Evolutionary conservation across 2,888 invertebrate species (phyloP).

Genomic region (Trachelus iudaicus): DNA sequence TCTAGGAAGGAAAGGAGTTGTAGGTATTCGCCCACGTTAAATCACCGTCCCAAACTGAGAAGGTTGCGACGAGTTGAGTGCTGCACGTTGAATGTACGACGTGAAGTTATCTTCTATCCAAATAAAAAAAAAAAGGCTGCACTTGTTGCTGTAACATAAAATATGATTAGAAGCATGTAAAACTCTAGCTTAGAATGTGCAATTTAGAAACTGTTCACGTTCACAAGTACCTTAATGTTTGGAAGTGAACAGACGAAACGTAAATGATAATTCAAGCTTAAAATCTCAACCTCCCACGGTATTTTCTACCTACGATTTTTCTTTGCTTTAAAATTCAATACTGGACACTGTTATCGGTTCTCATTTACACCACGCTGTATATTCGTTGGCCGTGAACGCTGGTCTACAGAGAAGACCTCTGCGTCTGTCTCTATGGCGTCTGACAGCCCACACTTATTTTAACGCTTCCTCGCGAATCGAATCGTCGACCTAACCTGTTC

Average conservation of each 20-base stretch:
- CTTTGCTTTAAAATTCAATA: not conserved
- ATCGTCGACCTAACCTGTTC: not conserved
- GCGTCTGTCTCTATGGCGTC: not conserved
- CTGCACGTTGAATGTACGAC: not conserved
- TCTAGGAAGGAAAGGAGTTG: slow-evolving; percentile 3
- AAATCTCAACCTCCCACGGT: not conserved
- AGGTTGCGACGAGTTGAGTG: not conserved
- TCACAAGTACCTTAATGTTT: not conserved
- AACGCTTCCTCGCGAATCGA: slow-evolving; percentile 1
- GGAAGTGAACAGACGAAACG: not conserved
- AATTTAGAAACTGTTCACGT: not conserved
- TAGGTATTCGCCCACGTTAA: slow-evolving; percentile 2
- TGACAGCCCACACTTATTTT: slow-evolving; percentile 1
- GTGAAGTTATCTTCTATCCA: not conserved
- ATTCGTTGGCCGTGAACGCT: not conserved
- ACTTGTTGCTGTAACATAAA: not conserved
- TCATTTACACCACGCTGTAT: not conserved
- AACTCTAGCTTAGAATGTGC: not conserved
- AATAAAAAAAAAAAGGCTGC: not conserved
- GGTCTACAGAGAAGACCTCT: not conserved
- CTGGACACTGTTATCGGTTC: not conserved
- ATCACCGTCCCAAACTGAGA: slow-evolving; percentile 3
- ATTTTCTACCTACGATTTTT: not conserved
- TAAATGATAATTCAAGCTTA: not conserved
- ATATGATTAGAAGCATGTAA: not conserved